Evolutionary conservation across 2,888 invertebrate species (phyloP).

Genomic region (Oscheius sp.): DNA sequence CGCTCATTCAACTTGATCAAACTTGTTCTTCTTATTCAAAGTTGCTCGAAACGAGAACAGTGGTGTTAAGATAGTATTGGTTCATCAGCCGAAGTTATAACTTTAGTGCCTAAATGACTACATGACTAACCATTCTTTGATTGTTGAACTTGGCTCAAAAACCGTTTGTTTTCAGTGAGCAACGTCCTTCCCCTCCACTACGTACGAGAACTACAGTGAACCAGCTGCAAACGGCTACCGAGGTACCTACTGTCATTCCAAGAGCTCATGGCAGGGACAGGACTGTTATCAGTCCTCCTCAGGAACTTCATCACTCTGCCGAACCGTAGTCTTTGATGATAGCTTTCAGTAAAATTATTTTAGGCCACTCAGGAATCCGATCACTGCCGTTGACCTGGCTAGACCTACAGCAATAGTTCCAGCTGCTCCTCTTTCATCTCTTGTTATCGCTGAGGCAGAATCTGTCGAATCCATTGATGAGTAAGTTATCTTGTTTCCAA

Average conservation of each 20-base stretch:
- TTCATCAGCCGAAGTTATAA: no score
- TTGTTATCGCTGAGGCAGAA: constrained; percentile 3
- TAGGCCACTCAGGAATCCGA: constrained; percentile 19
- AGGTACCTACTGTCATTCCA: neutral
- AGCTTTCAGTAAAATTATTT: neutral
- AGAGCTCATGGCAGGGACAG: neutral
- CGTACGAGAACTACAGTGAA: constrained; percentile 2
- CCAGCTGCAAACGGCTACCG: neutral
- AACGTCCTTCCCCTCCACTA: neutral
- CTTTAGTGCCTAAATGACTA: no score
- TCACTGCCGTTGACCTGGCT: constrained; percentile 8
- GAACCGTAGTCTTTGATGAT: constrained; percentile 4
- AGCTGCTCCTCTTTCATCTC: neutral
- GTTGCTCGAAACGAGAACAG: no score
- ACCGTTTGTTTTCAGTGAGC: no score
- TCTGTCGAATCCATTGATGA: constrained; percentile 19
- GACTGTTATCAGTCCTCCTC: neutral
- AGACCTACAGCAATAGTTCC: neutral
- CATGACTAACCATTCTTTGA: no score
- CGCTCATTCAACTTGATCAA: no score
- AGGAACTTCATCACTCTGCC: constrained; percentile 15
- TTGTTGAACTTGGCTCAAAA: no score
- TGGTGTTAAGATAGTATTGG: no score
- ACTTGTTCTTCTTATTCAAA: no score
- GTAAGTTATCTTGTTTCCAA: neutral